phyloP scores from a whole-genome alignment of 1,140 invertebrate genomes.

The Nasonia vitripennis region DNA sequence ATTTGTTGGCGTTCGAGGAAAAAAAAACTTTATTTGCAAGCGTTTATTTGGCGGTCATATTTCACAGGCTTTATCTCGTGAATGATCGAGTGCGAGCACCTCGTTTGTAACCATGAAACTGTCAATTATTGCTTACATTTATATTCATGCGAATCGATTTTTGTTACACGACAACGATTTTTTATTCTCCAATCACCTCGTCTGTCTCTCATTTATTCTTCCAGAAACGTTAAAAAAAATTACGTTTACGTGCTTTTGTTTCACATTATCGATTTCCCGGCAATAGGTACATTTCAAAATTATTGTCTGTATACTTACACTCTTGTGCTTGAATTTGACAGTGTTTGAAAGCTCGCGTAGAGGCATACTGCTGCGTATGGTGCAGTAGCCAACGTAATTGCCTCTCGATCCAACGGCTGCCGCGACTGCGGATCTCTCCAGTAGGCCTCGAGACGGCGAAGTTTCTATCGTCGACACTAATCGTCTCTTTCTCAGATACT shows the following conservation, averaged over 20 bases:
- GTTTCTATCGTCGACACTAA: conserved; percentile 87
- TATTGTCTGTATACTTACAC: conserved; percentile 60
- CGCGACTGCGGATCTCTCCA: conserved; percentile 75
- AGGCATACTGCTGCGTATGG: conserved; percentile 81
- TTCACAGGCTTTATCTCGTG: not conserved
- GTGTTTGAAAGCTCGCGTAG: conserved; percentile 76
- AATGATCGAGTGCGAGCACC: not conserved
- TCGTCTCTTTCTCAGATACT: conserved; percentile 81
- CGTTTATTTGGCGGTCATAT: not conserved
- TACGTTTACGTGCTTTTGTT: not conserved
- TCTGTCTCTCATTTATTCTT: not conserved
- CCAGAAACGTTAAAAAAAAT: not conserved
- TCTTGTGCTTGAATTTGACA: conserved; percentile 71
- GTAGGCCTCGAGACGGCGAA: conserved; percentile 79
- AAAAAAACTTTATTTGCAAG: not conserved
- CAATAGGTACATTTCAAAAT: not conserved
- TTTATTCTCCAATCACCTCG: not conserved
- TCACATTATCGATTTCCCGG: not conserved
- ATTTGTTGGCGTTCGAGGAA: not conserved
- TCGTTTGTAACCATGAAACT: not conserved
- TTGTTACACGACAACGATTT: not conserved
- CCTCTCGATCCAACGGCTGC: conserved; percentile 66
- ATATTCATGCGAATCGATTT: no score
- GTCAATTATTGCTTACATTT: not conserved
- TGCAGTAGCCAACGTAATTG: conserved; percentile 82